Evolutionary conservation across 2,113 vertebrate genomes (phyloP), one percentile per base, ranked within the genome.

Genomic region (Scortum barcoo): DNA sequence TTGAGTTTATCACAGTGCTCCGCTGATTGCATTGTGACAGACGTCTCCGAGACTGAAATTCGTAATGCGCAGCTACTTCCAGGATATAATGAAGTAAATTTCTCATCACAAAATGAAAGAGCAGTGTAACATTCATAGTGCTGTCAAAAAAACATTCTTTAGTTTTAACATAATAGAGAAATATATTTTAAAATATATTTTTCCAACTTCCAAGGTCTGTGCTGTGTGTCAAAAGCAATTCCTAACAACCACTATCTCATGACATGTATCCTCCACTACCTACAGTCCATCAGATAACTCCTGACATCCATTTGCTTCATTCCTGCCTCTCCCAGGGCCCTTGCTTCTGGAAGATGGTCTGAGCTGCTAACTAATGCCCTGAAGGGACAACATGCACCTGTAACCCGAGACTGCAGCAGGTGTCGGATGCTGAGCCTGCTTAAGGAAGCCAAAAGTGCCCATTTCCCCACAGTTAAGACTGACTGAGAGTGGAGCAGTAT

Each of bases 401-500:
- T 85, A 92, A 74, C 90, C 81, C 58, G 63, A 74, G 80, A 63
- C 82, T 70, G 84, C 72, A 87, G 89, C 87, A 88, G 88, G 87
- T 90, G 88, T 90, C 36, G 48, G 82, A 80, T 65, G 71, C 80
- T 68, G 87, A 89, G 86, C 72, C 85, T 78, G 75, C 76, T 87
- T 83, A 78, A 78, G 67, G 84, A 88, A 79, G 86, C 86, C 85
- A 90, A 36, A 36, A 88, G 86, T 89, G 53, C 81, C 86, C 48
- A 82, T 89, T 92, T 91, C 84, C 72, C 84, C 87, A 65, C 77
- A 87, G 84, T 90, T 89, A 84, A 89, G 88, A 89, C 48, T 77
- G 88, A 91, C 66, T 44, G 80, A 85, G 86, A 80, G 86, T 54
- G 81, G 76, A 86, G 67, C 71, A 16, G 79, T 75, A 87, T 93